Conservation (phyloP, 2,113 vertebrate species). For the Chauna torquata region DNA sequence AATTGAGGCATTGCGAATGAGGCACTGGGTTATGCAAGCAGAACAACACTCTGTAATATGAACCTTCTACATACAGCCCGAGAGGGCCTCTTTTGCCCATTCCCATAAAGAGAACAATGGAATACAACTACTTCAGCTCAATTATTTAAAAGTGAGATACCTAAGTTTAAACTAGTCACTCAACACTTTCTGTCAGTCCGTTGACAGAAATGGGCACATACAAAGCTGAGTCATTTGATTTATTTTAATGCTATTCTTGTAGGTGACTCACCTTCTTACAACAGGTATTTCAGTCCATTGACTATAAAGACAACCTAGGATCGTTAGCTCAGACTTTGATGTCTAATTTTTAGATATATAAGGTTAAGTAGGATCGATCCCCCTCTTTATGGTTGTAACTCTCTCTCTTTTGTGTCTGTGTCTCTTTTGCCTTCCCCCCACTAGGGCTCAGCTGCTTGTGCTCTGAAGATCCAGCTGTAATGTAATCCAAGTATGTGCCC, state of each 20-base stretch:
- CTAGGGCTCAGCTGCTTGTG: not conserved
- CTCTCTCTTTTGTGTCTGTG: no score
- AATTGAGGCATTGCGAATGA: not conserved
- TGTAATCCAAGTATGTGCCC: not conserved
- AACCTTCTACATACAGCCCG: not conserved
- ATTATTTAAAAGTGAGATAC: not conserved
- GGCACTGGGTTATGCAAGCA: not conserved
- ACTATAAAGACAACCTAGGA: not conserved
- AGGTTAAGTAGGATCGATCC: not conserved
- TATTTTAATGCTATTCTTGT: not conserved
- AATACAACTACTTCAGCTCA: not conserved
- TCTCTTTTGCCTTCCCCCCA: not conserved
- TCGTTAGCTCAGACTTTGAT: not conserved
- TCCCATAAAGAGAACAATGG: not conserved
- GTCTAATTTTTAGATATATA: not conserved
- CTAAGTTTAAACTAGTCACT: not conserved
- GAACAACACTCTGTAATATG: not conserved
- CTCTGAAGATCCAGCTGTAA: not conserved
- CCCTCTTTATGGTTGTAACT: accelerated
- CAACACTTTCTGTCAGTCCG: not conserved
- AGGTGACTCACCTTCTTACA: constrained; percentile 1
- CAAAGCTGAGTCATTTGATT: not conserved
- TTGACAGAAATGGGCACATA: not conserved
- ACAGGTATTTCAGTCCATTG: not conserved
- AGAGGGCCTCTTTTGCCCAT: not conserved